These are phyloP conservation scores for Suncus etruscus DNA, from an alignment of 2,113 vertebrate genomes.

Conservation along the genomic window DNA sequence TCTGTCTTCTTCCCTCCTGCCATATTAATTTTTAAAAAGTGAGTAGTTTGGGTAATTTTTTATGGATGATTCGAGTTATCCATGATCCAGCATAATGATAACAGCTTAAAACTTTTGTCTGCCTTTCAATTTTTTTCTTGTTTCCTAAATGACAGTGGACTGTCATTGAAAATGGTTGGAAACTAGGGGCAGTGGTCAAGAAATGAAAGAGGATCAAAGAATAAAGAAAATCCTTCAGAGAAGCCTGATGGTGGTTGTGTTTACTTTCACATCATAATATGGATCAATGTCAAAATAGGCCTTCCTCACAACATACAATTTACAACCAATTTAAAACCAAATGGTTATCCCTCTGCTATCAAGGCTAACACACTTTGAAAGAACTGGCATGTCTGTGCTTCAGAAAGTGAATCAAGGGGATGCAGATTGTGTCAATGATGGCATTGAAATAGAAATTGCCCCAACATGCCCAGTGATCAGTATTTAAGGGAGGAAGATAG, in stretches of 20 bases:
- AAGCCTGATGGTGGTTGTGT: constrained; percentile 37
- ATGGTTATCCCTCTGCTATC: constrained; percentile 62
- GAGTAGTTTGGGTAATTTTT: constrained; percentile 62
- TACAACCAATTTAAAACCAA: constrained; percentile 65
- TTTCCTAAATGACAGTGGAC: constrained; percentile 25
- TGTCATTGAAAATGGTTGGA: neutral
- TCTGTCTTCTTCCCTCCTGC: too few species aligned
- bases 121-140: constrained; percentile 18
- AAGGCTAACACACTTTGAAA: constrained; percentile 64
- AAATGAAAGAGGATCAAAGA: constrained; percentile 62
- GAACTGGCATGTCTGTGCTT: neutral
- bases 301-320: constrained; percentile 44
- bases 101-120: constrained; percentile 67
- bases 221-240: constrained; percentile 59
- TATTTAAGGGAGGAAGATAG: constrained; percentile 51
- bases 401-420: constrained; percentile 33
- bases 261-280: constrained; percentile 68
- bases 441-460: constrained; percentile 65
- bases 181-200: constrained; percentile 4
- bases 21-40: constrained; percentile 40
- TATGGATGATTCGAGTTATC: constrained; percentile 23
- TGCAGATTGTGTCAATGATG: neutral
- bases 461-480: neutral
- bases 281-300: constrained; percentile 46
- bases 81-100: constrained; percentile 67